Base-by-base conservation (phyloP, 2,888 invertebrate species). In the Laspeyria flexula region DNA sequence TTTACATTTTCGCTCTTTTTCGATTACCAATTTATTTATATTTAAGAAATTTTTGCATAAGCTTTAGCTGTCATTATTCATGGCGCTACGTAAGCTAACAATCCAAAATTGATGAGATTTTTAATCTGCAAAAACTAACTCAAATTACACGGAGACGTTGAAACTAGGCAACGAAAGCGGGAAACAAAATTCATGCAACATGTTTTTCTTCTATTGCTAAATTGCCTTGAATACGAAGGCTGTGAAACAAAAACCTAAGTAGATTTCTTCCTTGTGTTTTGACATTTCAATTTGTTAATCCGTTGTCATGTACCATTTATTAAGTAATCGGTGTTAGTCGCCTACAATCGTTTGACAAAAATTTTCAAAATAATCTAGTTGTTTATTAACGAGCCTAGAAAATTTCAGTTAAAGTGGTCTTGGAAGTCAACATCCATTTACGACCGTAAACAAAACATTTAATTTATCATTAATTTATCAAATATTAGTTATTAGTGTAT, bases 251-350 rank as follows among this genome's bases (percentile, higher is more conserved):
- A 55, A 67, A 41, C 25, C 25, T 7, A 25, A 59, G 52, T 59
- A 33, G 40, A 48, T 65, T 64, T 68, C 48, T 47, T 59, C 59
- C 55, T 53, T 59, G 44, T 49, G 49, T 43, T 48, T 55, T 60
- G 69, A 65, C 65, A 65, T 68, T 68, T 55, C 60, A 68, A 68
- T 65, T 65, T 65, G 65, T 52, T 68, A 60, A 68, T 60, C 57
- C 54, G 69, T 65, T 65, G 65, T 65, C 58, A 40, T 60, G 43
- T 55, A 33, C 60, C 44, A 50, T 54, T 55, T 60, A 59, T 35
- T 52, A 43, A 35, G 48, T 33, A 55, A 65, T 57, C 55, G 45
- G 46, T 41, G 41, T 55, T 60, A 47, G 43, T 58, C 34, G 27
- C 46, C 46, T 43, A 62, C 54, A 70, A 70, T 62, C 35, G 59